phyloP scores from a whole-genome alignment of 2,888 invertebrate genomes.

The Callyntrura guangdongensis region DNA sequence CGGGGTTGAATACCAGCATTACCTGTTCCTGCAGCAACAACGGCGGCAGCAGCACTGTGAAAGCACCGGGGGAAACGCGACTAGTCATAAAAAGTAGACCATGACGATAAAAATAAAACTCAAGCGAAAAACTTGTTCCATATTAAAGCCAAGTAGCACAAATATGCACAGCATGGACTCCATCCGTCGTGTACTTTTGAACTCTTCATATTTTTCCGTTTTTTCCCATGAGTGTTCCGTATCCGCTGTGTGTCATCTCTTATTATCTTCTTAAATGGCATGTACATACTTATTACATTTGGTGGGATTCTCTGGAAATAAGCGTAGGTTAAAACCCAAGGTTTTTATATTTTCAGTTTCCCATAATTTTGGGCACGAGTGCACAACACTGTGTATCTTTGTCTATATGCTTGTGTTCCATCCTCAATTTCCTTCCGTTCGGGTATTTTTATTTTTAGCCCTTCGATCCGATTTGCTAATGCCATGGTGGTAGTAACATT shows the following conservation, averaged over 20 bases:
- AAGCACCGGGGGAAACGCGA: no score
- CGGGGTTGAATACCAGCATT: no score
- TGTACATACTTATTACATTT: conserved; percentile 10
- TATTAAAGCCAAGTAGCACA: neutral
- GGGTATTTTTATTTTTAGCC: neutral
- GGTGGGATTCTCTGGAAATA: conserved; percentile 44
- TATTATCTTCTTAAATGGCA: conserved; percentile 67
- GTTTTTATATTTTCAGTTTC: conserved; percentile 19
- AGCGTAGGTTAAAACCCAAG: neutral
- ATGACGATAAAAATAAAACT: conserved; percentile 20
- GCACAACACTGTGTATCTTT: neutral
- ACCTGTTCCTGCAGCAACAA: no score
- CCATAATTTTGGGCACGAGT: neutral
- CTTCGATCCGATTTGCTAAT: neutral
- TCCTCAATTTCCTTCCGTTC: neutral
- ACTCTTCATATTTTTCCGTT: no score
- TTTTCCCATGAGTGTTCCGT: neutral
- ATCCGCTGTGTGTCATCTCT: conserved; percentile 47
- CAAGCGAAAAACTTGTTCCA: neutral
- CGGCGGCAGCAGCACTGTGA: no score
- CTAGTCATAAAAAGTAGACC: neutral
- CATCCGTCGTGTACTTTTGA: no score
- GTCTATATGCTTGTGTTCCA: neutral
- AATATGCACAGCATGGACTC: neutral
- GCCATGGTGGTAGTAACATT: no score